Evolutionary conservation across 2,888 invertebrate species (phyloP), one percentile per base, ranked within the genome.

Genomic region (Tethea ocularis): DNA sequence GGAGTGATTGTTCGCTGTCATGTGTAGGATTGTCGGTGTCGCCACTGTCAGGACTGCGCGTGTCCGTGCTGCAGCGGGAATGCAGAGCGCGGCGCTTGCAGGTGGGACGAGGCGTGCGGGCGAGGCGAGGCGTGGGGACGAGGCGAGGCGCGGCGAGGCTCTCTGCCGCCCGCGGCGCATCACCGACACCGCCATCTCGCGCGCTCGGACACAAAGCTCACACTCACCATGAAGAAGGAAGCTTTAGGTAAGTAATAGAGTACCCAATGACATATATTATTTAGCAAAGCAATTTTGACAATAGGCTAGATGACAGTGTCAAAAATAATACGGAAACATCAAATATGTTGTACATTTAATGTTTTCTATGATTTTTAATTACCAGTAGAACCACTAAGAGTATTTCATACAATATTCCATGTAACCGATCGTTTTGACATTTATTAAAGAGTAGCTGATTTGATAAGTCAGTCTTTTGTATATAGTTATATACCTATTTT

Each of bases 191-290:
- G 51, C 61, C 60, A 64, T 52, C 64, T 71, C 38, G 59, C 71
- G 26, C 72, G 71, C 58, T 51, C 62, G 33, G 77, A 74, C 57
- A 64, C 73, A 57, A 69, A 73, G 15, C 77, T 80, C 58, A 84
- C 85, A 26, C 81, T 91, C 61, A 86, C 88, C 38, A 77, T 89
- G 75, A 88, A 87, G 69, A 89, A 89, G 69, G 91, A 91, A 71
- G 87, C 88, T 58, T 82, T 85, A 70, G 91, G 90, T 90, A 46
- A 52, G 17, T 51, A 38, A n/a, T n/a, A n/a, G n/a, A n/a, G n/a
- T n/a, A n/a, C n/a, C n/a, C n/a, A n/a, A n/a, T n/a, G n/a, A n/a
- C n/a, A n/a, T n/a, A n/a, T n/a, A n/a, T n/a, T n/a, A n/a, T n/a
- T n/a, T n/a, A n/a, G n/a, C n/a, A n/a, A n/a, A n/a, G n/a, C n/a